A percentile compares a stretch with the other conserved stretches of the same genome.
phyloP scores from a whole-genome alignment of 1,140 invertebrate species.

The Penaeus japonicus region DNA sequence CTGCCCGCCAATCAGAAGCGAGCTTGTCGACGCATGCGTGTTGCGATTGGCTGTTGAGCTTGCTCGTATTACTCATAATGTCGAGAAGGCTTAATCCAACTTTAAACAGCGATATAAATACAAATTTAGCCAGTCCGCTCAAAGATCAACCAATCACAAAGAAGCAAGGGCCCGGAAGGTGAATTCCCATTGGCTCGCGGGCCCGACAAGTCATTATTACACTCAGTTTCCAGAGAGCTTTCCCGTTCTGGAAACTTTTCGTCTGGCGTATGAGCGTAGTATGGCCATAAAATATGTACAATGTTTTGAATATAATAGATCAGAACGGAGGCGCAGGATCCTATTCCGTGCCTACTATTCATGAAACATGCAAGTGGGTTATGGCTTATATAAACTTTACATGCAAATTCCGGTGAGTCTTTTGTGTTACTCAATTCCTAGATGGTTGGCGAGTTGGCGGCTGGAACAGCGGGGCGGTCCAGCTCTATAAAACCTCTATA shows the following conservation, averaged over 20 bases:
- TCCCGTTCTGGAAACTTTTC: constrained; percentile 39
- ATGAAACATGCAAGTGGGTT: constrained; percentile 53
- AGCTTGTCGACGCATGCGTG: constrained; percentile 20
- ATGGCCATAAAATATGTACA: constrained; percentile 50
- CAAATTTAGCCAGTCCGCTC: constrained; percentile 29
- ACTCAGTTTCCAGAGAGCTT: constrained; percentile 3
- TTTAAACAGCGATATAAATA: constrained; percentile 52
- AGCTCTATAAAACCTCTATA: constrained; percentile 53
- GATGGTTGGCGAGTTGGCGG: constrained; percentile 13
- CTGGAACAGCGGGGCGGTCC: constrained; percentile 36
- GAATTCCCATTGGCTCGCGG: constrained; percentile 32
- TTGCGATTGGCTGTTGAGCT: constrained; percentile 36
- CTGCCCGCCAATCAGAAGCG: constrained; percentile 38
- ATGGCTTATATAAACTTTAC: constrained; percentile 56
- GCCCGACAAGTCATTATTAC: constrained; percentile 42
- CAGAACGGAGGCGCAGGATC: constrained; percentile 36
- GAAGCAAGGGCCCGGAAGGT: neutral
- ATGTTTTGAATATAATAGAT: constrained; percentile 52
- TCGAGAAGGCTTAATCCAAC: constrained; percentile 48
- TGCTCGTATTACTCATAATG: constrained; percentile 48
- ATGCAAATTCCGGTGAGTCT: constrained; percentile 48
- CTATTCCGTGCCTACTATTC: constrained; percentile 34
- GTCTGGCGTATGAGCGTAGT: constrained; percentile 29
- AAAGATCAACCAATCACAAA: constrained; percentile 46
- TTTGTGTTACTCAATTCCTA: constrained; percentile 36